Conservation (phyloP, 1,140 invertebrate genomes). For the Nasonia vitripennis region DNA sequence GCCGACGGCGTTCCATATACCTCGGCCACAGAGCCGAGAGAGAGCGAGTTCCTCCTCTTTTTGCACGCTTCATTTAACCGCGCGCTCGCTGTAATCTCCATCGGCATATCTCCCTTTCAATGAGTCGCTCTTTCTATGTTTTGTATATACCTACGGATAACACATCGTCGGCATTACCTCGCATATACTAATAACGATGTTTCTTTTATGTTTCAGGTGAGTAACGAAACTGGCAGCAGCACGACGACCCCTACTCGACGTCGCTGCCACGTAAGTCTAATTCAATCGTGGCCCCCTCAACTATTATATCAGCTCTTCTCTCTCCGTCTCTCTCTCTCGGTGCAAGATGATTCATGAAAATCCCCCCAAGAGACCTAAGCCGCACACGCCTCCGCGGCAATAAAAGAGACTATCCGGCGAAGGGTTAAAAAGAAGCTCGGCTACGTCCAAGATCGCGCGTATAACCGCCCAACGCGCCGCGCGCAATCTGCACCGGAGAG, state of each 20-base stretch:
- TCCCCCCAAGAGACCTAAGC: background rate
- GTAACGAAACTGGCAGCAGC: background rate
- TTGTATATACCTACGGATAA: background rate
- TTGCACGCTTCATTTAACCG: slow-evolving; percentile 16
- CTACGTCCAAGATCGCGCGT: background rate
- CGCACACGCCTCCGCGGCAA: background rate
- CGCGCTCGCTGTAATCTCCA: background rate
- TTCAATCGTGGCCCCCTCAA: background rate
- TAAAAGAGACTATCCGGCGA: background rate
- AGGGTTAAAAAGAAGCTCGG: slow-evolving; percentile 7
- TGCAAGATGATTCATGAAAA: background rate
- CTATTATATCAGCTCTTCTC: background rate
- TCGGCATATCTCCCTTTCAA: background rate
- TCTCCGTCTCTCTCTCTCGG: background rate
- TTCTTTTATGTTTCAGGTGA: slow-evolving; percentile 40
- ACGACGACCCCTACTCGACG: background rate
- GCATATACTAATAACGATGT: background rate
- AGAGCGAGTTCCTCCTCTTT: slow-evolving; percentile 41
- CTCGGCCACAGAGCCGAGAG: background rate
- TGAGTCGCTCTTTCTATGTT: background rate
- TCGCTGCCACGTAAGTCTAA: slow-evolving; percentile 12
- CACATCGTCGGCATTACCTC: background rate
- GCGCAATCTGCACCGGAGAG: background rate
- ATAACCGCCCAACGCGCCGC: background rate
- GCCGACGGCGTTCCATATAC: background rate